These are phyloP conservation scores for Pica pica DNA, from an alignment of 2,113 vertebrate species.

Conservation along the genomic window DNA sequence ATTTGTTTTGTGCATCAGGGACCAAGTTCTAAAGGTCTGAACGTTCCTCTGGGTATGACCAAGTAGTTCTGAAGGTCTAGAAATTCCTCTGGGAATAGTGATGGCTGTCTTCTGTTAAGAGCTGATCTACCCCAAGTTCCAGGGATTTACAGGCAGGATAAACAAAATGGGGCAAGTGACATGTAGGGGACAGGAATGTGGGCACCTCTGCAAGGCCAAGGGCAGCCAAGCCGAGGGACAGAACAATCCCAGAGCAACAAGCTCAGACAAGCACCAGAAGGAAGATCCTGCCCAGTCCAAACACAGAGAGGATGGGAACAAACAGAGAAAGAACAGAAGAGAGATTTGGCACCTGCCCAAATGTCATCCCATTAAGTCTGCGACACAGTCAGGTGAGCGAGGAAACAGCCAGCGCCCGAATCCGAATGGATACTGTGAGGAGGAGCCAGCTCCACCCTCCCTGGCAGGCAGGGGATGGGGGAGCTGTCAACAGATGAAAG, in stretches of 20 bases:
- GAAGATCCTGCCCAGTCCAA: constrained; percentile 22
- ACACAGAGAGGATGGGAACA: background rate
- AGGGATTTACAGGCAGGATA: background rate
- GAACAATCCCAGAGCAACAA: background rate
- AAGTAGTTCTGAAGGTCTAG: background rate
- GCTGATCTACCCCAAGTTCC: background rate
- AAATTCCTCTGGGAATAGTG: background rate
- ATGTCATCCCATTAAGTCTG: constrained; percentile 43
- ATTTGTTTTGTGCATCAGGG: background rate
- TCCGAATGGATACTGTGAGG: background rate
- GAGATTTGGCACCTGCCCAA: constrained; percentile 43
- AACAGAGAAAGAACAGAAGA: constrained; percentile 28
- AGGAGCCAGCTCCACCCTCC: background rate
- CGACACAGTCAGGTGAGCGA: constrained; percentile 49
- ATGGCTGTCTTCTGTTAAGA: background rate
- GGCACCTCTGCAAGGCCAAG: background rate
- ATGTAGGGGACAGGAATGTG: background rate
- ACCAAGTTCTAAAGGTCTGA: background rate
- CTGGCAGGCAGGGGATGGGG: background rate
- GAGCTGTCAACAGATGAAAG: background rate
- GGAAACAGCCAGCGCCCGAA: background rate
- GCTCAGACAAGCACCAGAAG: constrained; percentile 2
- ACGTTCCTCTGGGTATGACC: background rate
- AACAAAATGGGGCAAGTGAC: background rate
- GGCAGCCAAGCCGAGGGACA: background rate